Conservation (phyloP, 1,140 invertebrate species). For the Conus ventricosus region DNA sequence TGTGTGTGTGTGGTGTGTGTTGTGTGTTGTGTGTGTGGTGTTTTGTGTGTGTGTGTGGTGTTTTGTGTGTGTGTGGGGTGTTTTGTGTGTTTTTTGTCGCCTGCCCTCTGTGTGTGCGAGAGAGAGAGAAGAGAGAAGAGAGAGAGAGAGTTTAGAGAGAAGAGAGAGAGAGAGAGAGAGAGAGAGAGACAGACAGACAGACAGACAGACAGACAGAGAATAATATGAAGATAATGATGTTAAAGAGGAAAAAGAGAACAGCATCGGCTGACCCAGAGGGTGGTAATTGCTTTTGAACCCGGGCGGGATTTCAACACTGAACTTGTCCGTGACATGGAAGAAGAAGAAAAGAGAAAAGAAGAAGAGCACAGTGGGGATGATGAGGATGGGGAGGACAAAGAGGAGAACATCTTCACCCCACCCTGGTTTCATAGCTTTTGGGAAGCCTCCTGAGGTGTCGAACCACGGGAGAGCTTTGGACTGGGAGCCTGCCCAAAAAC, state of each 20-base stretch:
- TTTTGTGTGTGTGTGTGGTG: no score
- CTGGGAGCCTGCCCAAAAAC: conserved; percentile 85
- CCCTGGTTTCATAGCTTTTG: conserved; percentile 63
- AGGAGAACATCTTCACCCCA: conserved; percentile 15
- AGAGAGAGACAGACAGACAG: not conserved
- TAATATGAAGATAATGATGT: not conserved
- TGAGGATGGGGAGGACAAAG: not conserved
- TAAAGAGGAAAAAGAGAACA: no score
- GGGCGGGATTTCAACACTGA: no score
- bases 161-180: not conserved
- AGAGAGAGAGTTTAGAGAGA: no score
- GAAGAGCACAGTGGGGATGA: not conserved
- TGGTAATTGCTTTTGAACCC: no score
- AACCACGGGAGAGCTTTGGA: conserved; percentile 84
- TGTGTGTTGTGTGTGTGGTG: no score
- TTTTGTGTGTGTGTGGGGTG: no score
- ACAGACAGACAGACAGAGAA: not conserved
- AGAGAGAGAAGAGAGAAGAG: not conserved
- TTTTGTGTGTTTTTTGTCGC: no score
- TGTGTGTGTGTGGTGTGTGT: no score
- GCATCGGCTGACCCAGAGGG: no score
- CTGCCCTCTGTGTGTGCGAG: not conserved
- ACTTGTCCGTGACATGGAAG: no score
- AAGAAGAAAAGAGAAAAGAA: no score
- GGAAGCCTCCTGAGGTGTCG: conserved; percentile 81